phyloP scores from a whole-genome alignment of 2,113 vertebrate species.

The Cyanoderma ruficeps region DNA sequence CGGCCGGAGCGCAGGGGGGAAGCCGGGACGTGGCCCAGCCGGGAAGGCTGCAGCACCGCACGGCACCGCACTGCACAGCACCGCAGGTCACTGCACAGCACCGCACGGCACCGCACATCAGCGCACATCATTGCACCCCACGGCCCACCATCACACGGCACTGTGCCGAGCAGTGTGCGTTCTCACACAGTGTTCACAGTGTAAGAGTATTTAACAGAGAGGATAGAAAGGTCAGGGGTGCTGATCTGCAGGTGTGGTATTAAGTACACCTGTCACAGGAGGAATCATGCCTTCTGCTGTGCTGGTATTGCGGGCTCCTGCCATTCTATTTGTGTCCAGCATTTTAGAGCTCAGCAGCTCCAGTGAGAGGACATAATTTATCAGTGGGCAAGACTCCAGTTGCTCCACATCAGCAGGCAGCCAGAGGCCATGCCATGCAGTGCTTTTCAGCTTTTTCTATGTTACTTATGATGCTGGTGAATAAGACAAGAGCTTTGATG shows the following conservation, averaged over 20 bases:
- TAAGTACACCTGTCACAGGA: fast-evolving
- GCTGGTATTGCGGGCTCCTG: background rate
- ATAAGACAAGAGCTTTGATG: background rate
- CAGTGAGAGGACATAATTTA: background rate
- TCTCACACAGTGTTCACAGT: background rate
- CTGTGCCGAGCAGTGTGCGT: fast-evolving
- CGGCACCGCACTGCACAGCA: fast-evolving
- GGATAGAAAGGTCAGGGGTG: background rate
- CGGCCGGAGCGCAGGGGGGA: fast-evolving
- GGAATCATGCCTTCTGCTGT: background rate
- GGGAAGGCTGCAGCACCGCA: background rate
- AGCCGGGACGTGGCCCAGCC: too few species aligned
- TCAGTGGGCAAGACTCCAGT: background rate
- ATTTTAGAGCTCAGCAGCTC: background rate
- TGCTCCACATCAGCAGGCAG: background rate
- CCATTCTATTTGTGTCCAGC: background rate
- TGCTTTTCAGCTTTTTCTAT: background rate
- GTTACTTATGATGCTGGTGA: background rate
- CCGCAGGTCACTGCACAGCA: fast-evolving
- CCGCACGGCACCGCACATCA: fast-evolving
- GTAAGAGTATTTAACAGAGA: background rate
- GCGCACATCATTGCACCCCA: fast-evolving
- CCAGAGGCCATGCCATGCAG: background rate
- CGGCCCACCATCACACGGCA: background rate
- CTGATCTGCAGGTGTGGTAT: background rate